phyloP scores from a whole-genome alignment of 35 echinoderm and acorn worm species.

The Patiria miniata region DNA sequence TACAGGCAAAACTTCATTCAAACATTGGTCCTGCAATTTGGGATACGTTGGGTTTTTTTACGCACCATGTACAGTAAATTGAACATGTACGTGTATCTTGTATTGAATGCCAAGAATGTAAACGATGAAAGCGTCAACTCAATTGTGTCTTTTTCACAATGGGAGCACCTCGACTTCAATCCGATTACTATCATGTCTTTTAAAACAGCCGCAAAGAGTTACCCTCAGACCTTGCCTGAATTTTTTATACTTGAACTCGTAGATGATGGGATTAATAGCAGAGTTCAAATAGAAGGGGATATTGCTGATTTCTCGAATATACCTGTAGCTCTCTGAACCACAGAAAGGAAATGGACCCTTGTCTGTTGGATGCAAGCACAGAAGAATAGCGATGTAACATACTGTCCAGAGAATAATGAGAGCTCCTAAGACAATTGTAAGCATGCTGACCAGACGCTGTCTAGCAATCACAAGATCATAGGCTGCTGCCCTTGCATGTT shows the following conservation, averaged over 20 bases:
- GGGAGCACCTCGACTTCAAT: too few relatives aligned
- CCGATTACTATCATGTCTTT: neutral
- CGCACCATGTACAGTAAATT: too few relatives aligned
- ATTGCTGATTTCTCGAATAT: neutral
- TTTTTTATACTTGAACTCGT: slow-evolving; percentile 8
- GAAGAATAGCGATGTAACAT: too few relatives aligned
- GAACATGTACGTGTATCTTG: too few relatives aligned
- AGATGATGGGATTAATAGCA: neutral
- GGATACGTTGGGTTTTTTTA: too few relatives aligned
- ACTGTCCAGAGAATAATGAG: neutral
- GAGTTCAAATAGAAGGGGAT: neutral
- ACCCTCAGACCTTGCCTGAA: neutral
- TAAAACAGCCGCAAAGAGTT: neutral
- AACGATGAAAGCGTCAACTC: too few relatives aligned
- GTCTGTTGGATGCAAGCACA: too few relatives aligned
- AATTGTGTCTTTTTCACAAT: too few relatives aligned
- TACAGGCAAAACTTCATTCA: too few relatives aligned
- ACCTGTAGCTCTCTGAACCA: neutral
- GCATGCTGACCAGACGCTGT: slow-evolving; percentile 16
- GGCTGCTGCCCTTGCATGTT: slow-evolving; percentile 2
- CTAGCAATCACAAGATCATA: neutral
- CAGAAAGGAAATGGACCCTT: neutral
- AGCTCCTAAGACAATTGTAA: neutral
- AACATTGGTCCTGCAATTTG: too few relatives aligned
- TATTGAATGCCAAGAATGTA: too few relatives aligned